These are phyloP conservation scores for Pseudomugil gertrudae DNA, from an alignment of 2,797 vertebrate genomes.

Conservation along the genomic window DNA sequence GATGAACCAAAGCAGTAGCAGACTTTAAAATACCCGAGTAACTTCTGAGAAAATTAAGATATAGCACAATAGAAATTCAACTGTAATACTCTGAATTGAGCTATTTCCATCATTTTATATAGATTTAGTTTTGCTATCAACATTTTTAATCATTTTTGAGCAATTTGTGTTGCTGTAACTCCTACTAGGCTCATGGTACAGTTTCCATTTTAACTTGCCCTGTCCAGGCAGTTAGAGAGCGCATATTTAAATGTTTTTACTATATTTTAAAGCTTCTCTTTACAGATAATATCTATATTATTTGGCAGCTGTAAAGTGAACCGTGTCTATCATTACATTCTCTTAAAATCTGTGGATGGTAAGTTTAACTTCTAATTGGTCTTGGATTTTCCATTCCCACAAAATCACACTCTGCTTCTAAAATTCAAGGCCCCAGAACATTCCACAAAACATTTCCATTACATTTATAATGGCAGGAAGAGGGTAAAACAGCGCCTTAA, in stretches of 20 bases:
- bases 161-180: slow-evolving; percentile 32
- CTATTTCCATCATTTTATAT: too few relatives aligned
- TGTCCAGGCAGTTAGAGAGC: slow-evolving; percentile 8
- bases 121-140: background rate
- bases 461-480: slow-evolving; percentile 57
- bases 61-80: too few relatives aligned
- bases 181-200: slow-evolving; percentile 26
- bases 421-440: slow-evolving; percentile 55
- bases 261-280: slow-evolving; percentile 44
- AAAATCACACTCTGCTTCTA: slow-evolving; percentile 43
- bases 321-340: slow-evolving; percentile 62
- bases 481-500: slow-evolving; percentile 42
- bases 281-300: slow-evolving; percentile 51
- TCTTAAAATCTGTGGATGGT: slow-evolving; percentile 40
- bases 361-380: slow-evolving; percentile 43
- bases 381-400: slow-evolving; percentile 55
- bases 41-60: too few relatives aligned
- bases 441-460: slow-evolving; percentile 62
- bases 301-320: slow-evolving; percentile 40
- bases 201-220: slow-evolving; percentile 38
- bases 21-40: too few relatives aligned
- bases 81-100: too few relatives aligned
- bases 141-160: slow-evolving; percentile 13
- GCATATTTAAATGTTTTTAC: slow-evolving; percentile 21
- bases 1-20: too few relatives aligned